Evolutionary conservation across 2,888 invertebrate genomes (phyloP), one percentile per base, ranked within the genome.

Genomic region (Dione vanillae): DNA sequence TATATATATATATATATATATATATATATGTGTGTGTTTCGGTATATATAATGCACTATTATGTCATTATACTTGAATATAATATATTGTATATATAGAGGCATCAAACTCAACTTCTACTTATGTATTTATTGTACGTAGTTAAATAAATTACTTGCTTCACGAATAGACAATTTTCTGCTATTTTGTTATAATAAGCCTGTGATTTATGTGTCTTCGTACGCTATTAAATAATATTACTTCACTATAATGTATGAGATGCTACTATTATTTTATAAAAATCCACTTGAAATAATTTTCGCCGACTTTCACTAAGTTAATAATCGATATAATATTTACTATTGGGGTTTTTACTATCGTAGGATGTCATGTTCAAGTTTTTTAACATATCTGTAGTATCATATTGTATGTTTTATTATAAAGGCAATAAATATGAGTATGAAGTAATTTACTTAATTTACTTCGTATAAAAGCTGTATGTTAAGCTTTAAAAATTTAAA

Each of bases 141-240:
- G 68, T 69, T 70, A 69, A 54, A 67, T 70, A 73, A 74, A 74
- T 74, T 71, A 69, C 73, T 73, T 59, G 61, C 65, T 65, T 51
- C 69, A 70, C 58, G 59, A 61, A 65, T 59, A 66, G 59, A 70
- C 66, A 54, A 54, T 66, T 70, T 65, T 61, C 70, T 66, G 59
- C 66, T 65, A 65, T 35, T 66, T 59, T 70, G 65, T 49, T 61
- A 61, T 66, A 54, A 49, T 70, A 66, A 61, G 37, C 41, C 65
- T 20, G 45, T 65, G 51, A 65, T 70, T 59, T 59, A 66, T 66
- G 61, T 51, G 40, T 49, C 69, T 49, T 54, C 47, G 43, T 12
- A 19, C 20, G 77, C 79, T 78, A 82, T 80, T 81, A 82, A 78
- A 80, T 77, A 77, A 78, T 47, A 35, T 37, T 19, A 45, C 12